Evolutionary conservation across 2,888 invertebrate genomes (phyloP).

Genomic region (Enchytraeus crypticus): DNA sequence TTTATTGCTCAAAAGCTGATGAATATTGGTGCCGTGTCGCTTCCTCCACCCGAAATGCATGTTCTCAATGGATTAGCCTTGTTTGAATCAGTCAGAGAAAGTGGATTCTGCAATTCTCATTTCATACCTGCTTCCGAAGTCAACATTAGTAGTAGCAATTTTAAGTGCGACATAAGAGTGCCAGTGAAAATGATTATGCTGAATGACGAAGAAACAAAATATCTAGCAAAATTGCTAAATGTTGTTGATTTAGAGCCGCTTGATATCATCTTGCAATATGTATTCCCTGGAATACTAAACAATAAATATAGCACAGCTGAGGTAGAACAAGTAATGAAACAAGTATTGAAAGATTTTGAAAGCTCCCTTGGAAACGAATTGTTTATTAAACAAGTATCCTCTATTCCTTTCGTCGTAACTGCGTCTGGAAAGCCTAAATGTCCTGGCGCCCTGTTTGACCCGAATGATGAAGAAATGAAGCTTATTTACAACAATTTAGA

Average conservation of each 20-base stretch:
- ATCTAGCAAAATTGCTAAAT: not conserved
- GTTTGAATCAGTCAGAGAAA: not conserved
- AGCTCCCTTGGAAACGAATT: not conserved
- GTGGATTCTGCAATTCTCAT: not conserved
- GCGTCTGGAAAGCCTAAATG: not conserved
- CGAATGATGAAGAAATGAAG: conserved; percentile 21
- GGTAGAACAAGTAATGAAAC: not conserved
- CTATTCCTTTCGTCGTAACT: not conserved
- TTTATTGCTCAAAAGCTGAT: not conserved
- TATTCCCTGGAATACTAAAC: not conserved
- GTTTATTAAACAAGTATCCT: not conserved
- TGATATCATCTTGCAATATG: not conserved
- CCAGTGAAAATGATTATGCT: not conserved
- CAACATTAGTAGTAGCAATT: not conserved
- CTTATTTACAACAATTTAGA: conserved; percentile 25
- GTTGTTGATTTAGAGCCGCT: not conserved
- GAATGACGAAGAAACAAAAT: not conserved
- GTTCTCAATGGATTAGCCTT: not conserved
- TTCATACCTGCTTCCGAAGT: not conserved
- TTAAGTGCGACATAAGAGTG: not conserved
- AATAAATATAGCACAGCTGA: not conserved
- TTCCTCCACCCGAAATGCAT: not conserved
- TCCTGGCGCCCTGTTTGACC: conserved; percentile 24
- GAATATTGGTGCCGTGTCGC: not conserved
- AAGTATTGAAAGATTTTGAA: not conserved